These are phyloP conservation scores for Beris morrisii DNA, from an alignment of 2,888 invertebrate genomes.

Conservation along the genomic window DNA sequence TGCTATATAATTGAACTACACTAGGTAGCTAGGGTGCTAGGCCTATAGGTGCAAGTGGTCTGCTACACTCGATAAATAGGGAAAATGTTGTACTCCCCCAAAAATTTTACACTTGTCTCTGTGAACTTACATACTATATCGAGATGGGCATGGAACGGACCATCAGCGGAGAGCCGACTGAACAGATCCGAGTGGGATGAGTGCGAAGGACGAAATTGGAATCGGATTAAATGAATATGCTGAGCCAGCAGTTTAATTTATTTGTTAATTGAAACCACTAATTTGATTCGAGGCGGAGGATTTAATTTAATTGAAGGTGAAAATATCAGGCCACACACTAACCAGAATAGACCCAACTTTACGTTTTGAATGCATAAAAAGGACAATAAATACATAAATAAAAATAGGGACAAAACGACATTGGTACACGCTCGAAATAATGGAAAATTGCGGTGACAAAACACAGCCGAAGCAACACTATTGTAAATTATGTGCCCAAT, in stretches of 20 bases:
- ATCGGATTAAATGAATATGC: constrained; percentile 33
- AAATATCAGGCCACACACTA: constrained; percentile 1
- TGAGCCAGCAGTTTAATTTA: constrained; percentile 37
- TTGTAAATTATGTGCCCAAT: not conserved
- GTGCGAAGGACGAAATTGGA: constrained; percentile 6
- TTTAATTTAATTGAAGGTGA: constrained; percentile 37
- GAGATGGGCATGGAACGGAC: too few relatives aligned
- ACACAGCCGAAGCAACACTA: not conserved
- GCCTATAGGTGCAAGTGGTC: too few relatives aligned
- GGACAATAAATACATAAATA: constrained; percentile 14
- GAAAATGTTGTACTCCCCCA: constrained; percentile 6
- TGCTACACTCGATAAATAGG: not conserved
- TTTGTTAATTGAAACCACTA: constrained; percentile 39
- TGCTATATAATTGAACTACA: constrained; percentile 10
- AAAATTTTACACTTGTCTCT: not conserved
- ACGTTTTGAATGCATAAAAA: constrained; percentile 1
- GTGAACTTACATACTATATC: too few relatives aligned
- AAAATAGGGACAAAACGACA: constrained; percentile 13
- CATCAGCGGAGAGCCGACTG: too few relatives aligned
- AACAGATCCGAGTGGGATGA: too few relatives aligned
- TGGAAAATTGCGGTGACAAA: constrained; percentile 4
- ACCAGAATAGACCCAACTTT: not conserved
- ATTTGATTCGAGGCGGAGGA: constrained; percentile 36
- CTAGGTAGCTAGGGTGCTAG: not conserved
- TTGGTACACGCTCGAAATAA: constrained; percentile 6